phyloP scores from a whole-genome alignment of 1,140 invertebrate species.

The Phthorimaea operculella region DNA sequence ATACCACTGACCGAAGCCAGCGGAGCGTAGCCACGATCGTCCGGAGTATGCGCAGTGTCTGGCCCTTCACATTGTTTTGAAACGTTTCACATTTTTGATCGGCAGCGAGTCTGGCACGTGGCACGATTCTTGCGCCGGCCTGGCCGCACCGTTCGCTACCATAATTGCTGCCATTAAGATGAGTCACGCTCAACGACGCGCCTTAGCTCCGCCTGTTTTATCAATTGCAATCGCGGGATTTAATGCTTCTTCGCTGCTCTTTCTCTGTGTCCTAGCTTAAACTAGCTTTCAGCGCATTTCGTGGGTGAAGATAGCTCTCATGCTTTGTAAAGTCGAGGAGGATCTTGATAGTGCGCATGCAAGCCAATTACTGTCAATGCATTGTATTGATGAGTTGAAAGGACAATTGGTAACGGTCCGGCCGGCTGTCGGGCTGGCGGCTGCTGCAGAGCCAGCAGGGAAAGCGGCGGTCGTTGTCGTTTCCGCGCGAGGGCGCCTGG shows the following conservation, averaged over 20 bases:
- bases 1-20: constrained; percentile 11
- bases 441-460: constrained; percentile 24
- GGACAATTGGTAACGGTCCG: background rate
- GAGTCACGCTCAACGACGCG: constrained; percentile 61
- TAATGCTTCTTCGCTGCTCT: constrained; percentile 15
- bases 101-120: constrained; percentile 25
- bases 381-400: background rate
- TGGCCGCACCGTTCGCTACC: constrained; percentile 31
- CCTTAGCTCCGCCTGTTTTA: constrained; percentile 42
- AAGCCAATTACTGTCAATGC: too few relatives aligned
- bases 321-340: too few relatives aligned
- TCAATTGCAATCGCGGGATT: constrained; percentile 44
- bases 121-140: constrained; percentile 31
- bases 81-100: constrained; percentile 11
- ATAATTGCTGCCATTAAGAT: constrained; percentile 63
- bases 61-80: constrained; percentile 14
- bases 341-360: too few relatives aligned
- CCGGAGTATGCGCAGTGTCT: constrained; percentile 8
- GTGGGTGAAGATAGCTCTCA: too few relatives aligned
- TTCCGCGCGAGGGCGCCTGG: constrained; percentile 50
- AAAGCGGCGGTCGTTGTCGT: constrained; percentile 61
- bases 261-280: constrained; percentile 6
- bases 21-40: constrained; percentile 9
- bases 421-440: background rate
- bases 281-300: too few relatives aligned